Evolutionary conservation across 2,888 invertebrate species (phyloP), one percentile per base, ranked within the genome.

Genomic region (Boloria euphrosyne): DNA sequence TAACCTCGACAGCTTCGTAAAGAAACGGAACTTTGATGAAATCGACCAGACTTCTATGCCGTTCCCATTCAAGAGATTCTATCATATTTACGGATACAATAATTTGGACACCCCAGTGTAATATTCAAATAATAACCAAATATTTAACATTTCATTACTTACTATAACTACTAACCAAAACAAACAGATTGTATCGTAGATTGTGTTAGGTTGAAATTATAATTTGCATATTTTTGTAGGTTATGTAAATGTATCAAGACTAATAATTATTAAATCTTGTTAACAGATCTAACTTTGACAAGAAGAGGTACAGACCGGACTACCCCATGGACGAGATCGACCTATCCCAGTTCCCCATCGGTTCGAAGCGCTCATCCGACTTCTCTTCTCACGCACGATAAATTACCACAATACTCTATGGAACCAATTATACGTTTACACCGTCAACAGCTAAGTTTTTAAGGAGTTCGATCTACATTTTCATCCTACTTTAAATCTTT

Each of bases 1-100:
- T 6, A 91, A 90, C 44, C 84, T 94, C 77, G 92, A 93, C 74
- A 89, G 90, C 60, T 94, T 86, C 73, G 80, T 87, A 68, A 92
- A 92, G 78, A 93, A 93, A 74, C 83, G 90, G 61, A 94, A 94
- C 82, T 94, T 94, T 76, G 94, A 95, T 76, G 95, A 95, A 79
- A 94, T 94, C 76, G 94, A 95, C 80, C 91, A 93, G 16, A 90
- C 93, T 3, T 85, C 84, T 18, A 83, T 90, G 86, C 87, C 90
- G 52, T 90, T 91, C 82, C 89, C 90, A 14, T 89, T 78, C 76
- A 91, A 91, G 74, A 93, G 94, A 10, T 94, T 94, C 86, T 93
- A 93, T 78, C 93, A 91, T 71, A 92, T 93, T 82, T 89, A 92
- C 73, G 93, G 93, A 75, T 77, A 80, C 67, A 93, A 93, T 83